Base-by-base conservation (phyloP, 2,888 invertebrate genomes). In the Amphimallon solstitiale region DNA sequence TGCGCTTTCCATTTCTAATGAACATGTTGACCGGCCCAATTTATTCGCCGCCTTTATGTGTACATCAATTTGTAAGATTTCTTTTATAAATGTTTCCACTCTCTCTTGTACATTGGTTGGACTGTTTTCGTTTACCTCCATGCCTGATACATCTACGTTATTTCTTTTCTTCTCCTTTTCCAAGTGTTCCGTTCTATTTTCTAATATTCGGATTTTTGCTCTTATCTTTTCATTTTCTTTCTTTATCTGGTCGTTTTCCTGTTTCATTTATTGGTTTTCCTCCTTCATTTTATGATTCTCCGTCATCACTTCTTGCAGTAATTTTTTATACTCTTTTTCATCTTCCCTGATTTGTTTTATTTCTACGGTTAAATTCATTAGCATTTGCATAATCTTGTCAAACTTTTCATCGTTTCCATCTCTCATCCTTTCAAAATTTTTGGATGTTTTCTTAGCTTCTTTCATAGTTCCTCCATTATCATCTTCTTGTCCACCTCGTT, bases 131-230 rank as follows among this genome's bases (percentile, higher is more conserved):
- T 45, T 45, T 19, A 45, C 15, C 14, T 45, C 10, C 15, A 45
- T 17, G 7, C 19, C 45, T 45, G 45, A 45, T 45, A 45, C 45
- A 45, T 17, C 15, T 17, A 45, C 45, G 7, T 15, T 45, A 19
- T 17, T 45, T 45, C 45, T 45, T 45, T 4, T 45, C 17, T 17
- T 45, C 19, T 45, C 45, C 45, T 17, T 45, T 45, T 45, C 45
- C 19, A 45, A 17, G 7, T 45, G 17, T 10, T 45, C 17, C 3
- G 15, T 45, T 17, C 17, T 17, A 17, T 17, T 45, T 1, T 15
- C 15, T 43, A 43, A 43, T 43, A 43, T 43, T 43, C 12, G 43
- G 9, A 43, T 45, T 45, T 45, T 7, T 45, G 3, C 17, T 17
- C 10, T 45, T 15, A 17, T 45, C 7, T 17, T 17, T 15, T 45